phyloP scores from a whole-genome alignment of 2,113 vertebrate genomes.

The Setophaga coronata region DNA sequence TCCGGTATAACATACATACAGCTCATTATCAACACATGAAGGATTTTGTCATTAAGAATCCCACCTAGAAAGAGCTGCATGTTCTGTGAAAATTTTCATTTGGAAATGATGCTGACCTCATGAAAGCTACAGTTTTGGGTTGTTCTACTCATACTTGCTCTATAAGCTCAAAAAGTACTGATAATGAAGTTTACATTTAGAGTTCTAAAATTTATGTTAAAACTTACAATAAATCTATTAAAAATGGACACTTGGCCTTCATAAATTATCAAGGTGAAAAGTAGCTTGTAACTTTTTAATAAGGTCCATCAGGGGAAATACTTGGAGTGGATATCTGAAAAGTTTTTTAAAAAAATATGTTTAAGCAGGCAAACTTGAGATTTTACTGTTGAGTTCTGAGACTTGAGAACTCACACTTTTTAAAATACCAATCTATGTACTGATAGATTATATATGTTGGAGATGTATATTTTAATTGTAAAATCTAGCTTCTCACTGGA shows the following conservation, averaged over 20 bases:
- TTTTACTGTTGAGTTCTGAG: neutral
- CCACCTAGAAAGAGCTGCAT: neutral
- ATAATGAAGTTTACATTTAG: neutral
- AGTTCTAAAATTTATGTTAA: neutral
- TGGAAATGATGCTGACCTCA: neutral
- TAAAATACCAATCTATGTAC: neutral
- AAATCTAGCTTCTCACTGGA: neutral
- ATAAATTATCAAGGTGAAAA: neutral
- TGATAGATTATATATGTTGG: neutral
- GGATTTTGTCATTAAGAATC: neutral
- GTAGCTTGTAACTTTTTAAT: neutral
- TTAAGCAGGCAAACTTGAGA: neutral
- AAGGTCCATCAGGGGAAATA: neutral
- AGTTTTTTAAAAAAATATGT: accelerated
- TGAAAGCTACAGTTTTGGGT: neutral
- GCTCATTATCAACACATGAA: neutral
- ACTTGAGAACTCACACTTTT: neutral
- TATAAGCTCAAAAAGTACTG: neutral
- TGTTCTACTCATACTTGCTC: neutral
- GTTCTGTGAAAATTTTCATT: neutral
- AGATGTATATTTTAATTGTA: neutral
- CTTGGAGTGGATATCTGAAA: neutral
- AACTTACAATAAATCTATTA: neutral
- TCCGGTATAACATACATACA: neutral
- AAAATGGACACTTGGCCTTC: neutral